Percentiles rank a stretch among this genome's conserved stretches.
Evolutionary conservation across 2,888 invertebrate species (phyloP).

Genomic region (Lithophane semibrunnea): DNA sequence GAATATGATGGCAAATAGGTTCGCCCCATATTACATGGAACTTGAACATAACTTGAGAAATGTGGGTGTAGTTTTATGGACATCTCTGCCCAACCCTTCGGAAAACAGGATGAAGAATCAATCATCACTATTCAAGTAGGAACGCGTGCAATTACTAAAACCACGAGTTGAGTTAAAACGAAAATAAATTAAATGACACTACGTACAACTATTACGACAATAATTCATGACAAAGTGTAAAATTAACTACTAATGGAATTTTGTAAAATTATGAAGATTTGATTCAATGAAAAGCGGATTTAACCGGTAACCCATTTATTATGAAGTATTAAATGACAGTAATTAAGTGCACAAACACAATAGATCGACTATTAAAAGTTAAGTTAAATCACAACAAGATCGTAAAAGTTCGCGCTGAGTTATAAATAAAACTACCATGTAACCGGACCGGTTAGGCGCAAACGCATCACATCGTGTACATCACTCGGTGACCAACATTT

Average conservation of each 20-base stretch:
- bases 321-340: neutral
- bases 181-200: too few relatives aligned
- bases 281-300: neutral
- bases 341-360: conserved; percentile 7
- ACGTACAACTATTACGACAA: too few relatives aligned
- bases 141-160: too few relatives aligned
- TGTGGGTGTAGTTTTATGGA: too few relatives aligned
- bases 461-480: conserved; percentile 62
- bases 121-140: too few relatives aligned
- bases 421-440: conserved; percentile 64
- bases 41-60: too few relatives aligned
- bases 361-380: conserved; percentile 25
- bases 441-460: conserved; percentile 64
- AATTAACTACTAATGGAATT: neutral
- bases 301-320: neutral
- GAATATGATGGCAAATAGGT: too few relatives aligned
- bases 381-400: conserved; percentile 36
- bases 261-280: neutral
- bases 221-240: too few relatives aligned
- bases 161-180: too few relatives aligned
- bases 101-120: too few relatives aligned
- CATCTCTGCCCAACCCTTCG: too few relatives aligned
- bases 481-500: conserved; percentile 53
- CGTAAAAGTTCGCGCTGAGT: conserved; percentile 44
- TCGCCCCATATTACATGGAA: too few relatives aligned